Evolutionary conservation across 1,140 invertebrate species (phyloP).

Genomic region (Ceratitis capitata): DNA sequence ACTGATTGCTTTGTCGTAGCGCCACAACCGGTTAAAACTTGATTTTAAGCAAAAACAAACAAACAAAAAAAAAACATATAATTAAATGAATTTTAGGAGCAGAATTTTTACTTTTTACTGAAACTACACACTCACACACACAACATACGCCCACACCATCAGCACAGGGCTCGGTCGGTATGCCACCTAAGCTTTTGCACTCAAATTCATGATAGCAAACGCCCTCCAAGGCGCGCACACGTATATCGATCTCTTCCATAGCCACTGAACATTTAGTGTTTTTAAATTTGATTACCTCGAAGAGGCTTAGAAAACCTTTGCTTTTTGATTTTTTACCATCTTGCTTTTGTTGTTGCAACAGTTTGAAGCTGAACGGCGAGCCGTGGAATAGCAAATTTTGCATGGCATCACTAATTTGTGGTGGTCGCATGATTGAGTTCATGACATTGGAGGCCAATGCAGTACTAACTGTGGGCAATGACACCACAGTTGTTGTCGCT

Average conservation of each 20-base stretch:
- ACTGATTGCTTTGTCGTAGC: slow-evolving; percentile 67
- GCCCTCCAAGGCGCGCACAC: slow-evolving; percentile 66
- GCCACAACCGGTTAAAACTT: slow-evolving; percentile 71
- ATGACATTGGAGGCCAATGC: slow-evolving; percentile 47
- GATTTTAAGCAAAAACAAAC: slow-evolving; percentile 43
- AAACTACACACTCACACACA: slow-evolving; percentile 71
- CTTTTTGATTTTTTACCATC: slow-evolving; percentile 46
- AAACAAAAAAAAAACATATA: slow-evolving; percentile 54
- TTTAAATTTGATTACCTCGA: slow-evolving; percentile 77
- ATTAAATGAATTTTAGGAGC: background rate
- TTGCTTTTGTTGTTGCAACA: slow-evolving; percentile 55
- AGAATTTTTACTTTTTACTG: background rate
- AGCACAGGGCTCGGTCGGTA: slow-evolving; percentile 74
- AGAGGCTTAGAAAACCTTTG: slow-evolving; percentile 73
- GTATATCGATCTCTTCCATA: slow-evolving; percentile 47
- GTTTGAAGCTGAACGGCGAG: slow-evolving; percentile 54
- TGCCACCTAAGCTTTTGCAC: slow-evolving; percentile 72
- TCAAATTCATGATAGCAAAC: slow-evolving; percentile 75
- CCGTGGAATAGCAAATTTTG: slow-evolving; percentile 55
- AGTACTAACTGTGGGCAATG: slow-evolving; percentile 32
- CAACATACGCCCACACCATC: slow-evolving; percentile 81
- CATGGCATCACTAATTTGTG: slow-evolving; percentile 44
- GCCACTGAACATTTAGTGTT: slow-evolving; percentile 71
- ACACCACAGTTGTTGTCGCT: background rate
- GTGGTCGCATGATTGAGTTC: slow-evolving; percentile 51